Conservation (phyloP, 2,888 invertebrate species). For the Anarsia innoxiella region DNA sequence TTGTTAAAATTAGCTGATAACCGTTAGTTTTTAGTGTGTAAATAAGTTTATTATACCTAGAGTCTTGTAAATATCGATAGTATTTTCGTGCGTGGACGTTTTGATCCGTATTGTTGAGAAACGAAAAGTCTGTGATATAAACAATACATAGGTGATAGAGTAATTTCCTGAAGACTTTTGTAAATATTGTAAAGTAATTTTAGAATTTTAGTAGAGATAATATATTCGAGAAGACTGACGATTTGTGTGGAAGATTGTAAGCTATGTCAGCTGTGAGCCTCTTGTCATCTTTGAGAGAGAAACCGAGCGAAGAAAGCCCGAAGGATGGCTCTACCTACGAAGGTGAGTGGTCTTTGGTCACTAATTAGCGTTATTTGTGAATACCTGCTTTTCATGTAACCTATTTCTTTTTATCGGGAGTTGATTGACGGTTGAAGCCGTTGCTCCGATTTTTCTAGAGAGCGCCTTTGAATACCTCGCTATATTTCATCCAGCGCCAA, state of each 20-base stretch:
- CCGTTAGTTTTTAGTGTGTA: conserved; percentile 73
- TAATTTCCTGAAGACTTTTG: conserved; percentile 70
- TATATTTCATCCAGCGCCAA: background rate
- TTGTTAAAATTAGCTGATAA: conserved; percentile 72
- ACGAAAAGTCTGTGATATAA: conserved; percentile 79
- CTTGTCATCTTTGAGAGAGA: conserved; percentile 69
- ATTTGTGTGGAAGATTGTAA: conserved; percentile 55
- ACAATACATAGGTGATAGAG: conserved; percentile 72
- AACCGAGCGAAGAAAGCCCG: conserved; percentile 59
- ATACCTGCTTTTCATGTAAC: background rate
- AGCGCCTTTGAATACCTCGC: too few relatives aligned
- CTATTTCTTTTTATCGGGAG: background rate
- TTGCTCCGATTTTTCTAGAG: conserved; percentile 5
- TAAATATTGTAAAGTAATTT: conserved; percentile 72
- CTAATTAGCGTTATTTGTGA: background rate
- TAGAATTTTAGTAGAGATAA: conserved; percentile 67
- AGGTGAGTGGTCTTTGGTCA: conserved; percentile 39
- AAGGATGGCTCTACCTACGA: conserved; percentile 59
- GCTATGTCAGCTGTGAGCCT: conserved; percentile 74
- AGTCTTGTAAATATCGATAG: conserved; percentile 72
- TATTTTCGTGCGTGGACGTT: conserved; percentile 75
- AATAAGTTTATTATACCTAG: conserved; percentile 72
- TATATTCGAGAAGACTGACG: conserved; percentile 72
- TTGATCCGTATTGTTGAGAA: conserved; percentile 76
- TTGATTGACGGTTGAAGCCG: background rate